phyloP scores from a whole-genome alignment of 2,797 vertebrate genomes.

The Syngnathus rostellatus region DNA sequence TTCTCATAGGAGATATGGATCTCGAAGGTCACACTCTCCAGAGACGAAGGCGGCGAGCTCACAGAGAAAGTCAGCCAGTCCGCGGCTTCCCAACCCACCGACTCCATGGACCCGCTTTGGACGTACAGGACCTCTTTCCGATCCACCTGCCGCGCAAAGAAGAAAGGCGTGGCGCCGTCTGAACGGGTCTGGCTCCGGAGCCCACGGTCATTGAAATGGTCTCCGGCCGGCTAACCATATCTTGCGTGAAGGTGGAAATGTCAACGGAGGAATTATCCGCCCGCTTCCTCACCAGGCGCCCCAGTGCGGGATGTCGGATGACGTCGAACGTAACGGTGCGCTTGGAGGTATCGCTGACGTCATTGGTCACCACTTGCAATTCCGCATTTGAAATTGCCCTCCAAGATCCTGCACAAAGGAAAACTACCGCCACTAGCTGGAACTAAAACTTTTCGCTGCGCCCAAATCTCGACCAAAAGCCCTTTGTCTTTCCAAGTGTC shows the following conservation, averaged over 20 bases:
- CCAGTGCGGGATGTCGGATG: constrained; percentile 70
- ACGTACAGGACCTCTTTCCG: constrained; percentile 73
- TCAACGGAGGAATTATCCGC: constrained; percentile 66
- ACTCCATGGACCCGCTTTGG: constrained; percentile 59
- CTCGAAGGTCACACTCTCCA: constrained; percentile 73
- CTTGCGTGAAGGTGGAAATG: constrained; percentile 77
- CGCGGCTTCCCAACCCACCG: constrained; percentile 71
- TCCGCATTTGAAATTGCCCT: constrained; percentile 68
- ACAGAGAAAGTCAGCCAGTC: constrained; percentile 79
- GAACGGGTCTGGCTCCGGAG: neutral
- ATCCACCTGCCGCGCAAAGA: constrained; percentile 66
- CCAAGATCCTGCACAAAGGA: constrained; percentile 62
- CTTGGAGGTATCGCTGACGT: constrained; percentile 64
- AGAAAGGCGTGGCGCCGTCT: neutral
- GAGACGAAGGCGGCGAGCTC: constrained; percentile 71
- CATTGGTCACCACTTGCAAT: constrained; percentile 80
- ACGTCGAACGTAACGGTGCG: constrained; percentile 74
- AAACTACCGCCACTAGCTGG: neutral
- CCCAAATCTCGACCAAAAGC: neutral
- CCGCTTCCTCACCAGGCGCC: constrained; percentile 68
- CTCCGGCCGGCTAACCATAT: constrained; percentile 65
- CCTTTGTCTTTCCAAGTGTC: neutral
- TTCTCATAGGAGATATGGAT: constrained; percentile 83
- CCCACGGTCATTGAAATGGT: neutral
- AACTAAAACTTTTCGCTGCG: neutral